phyloP scores from a whole-genome alignment of 2,888 invertebrate genomes.

The Odontomyia ornata region DNA sequence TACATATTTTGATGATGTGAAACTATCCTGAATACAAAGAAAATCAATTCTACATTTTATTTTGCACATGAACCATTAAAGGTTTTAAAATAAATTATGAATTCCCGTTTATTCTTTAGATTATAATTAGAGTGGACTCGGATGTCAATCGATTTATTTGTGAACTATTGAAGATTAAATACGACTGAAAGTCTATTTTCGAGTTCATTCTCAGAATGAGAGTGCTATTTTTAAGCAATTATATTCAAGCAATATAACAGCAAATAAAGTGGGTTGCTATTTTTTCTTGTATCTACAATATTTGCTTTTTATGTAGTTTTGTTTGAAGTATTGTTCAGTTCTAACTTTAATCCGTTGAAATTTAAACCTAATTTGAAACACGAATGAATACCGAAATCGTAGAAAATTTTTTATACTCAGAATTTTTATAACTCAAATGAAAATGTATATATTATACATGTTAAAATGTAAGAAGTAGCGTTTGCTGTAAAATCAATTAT shows the following conservation, averaged over 20 bases:
- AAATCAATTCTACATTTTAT: neutral
- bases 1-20: neutral
- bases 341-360: too few relatives aligned
- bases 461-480: neutral
- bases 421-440: too few relatives aligned
- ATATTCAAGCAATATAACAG: neutral
- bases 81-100: neutral
- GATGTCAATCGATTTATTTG: too few relatives aligned
- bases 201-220: neutral
- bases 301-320: too few relatives aligned
- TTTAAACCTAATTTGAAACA: too few relatives aligned
- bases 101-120: neutral
- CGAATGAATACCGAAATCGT: too few relatives aligned
- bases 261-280: neutral
- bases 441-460: too few relatives aligned
- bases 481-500: neutral
- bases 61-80: conserved; percentile 7
- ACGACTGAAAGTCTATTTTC: neutral
- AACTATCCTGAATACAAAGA: neutral
- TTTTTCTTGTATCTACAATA: neutral
- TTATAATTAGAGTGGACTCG: too few relatives aligned
- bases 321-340: too few relatives aligned
- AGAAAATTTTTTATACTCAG: too few relatives aligned
- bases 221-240: neutral
- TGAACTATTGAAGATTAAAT: too few relatives aligned